Evolutionary conservation across 2,888 invertebrate genomes (phyloP).

Genomic region (Hydriomena furcata): DNA sequence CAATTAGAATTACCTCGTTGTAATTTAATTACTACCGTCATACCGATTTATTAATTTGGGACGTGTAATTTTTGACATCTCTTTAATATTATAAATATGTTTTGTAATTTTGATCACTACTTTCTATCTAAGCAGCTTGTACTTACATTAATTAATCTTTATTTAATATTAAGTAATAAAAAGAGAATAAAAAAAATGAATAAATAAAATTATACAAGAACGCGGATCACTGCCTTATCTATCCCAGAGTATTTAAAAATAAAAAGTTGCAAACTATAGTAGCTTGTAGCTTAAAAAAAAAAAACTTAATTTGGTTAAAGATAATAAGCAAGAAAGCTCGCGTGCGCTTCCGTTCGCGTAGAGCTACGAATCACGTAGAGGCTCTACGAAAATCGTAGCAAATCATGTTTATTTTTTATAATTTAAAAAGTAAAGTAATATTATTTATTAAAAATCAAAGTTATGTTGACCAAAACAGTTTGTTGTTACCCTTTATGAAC

Average conservation of each 20-base stretch:
- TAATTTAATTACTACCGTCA: constrained; percentile 49
- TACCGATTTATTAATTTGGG: constrained; percentile 37
- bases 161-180: not conserved
- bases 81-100: not conserved
- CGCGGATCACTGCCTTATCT: too few relatives aligned
- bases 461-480: too few relatives aligned
- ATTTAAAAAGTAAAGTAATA: not conserved
- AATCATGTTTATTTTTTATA: constrained; percentile 9
- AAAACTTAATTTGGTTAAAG: constrained; percentile 15
- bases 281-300: not conserved
- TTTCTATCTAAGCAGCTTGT: too few relatives aligned
- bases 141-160: too few relatives aligned
- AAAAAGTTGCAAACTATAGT: constrained; percentile 11
- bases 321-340: constrained; percentile 45
- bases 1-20: constrained; percentile 46
- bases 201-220: too few relatives aligned
- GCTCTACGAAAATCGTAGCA: constrained; percentile 47
- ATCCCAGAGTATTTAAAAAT: not conserved
- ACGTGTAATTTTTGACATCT: constrained; percentile 33
- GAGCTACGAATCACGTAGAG: constrained; percentile 74
- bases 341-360: constrained; percentile 50
- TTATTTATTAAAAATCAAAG: too few relatives aligned
- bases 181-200: too few relatives aligned
- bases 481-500: too few relatives aligned
- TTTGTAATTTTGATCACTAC: not conserved